Evolutionary conservation across 2,888 invertebrate species (phyloP).

Genomic region (Galerucella nymphaeae): DNA sequence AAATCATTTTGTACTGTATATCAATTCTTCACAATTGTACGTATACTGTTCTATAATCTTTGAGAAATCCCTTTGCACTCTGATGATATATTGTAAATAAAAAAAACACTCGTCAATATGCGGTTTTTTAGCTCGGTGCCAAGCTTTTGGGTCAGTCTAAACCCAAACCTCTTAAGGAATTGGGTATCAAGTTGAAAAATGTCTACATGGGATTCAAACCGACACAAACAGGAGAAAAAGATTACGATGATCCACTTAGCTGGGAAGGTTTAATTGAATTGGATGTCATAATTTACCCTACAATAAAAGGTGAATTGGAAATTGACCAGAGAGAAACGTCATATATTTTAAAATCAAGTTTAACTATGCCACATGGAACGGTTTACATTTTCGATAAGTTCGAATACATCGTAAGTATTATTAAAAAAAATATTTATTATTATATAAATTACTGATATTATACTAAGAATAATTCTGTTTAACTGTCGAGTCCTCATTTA

Average conservation of each 20-base stretch:
- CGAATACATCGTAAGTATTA: constrained; percentile 66
- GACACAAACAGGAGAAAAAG: constrained; percentile 53
- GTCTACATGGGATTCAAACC: constrained; percentile 56
- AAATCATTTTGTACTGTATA: too few relatives aligned
- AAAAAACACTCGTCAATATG: neutral
- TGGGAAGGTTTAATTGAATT: constrained; percentile 70
- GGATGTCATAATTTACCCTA: constrained; percentile 70
- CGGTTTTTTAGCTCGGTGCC: constrained; percentile 62
- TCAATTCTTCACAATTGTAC: too few relatives aligned
- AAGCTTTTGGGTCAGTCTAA: constrained; percentile 62
- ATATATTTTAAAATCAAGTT: constrained; percentile 65
- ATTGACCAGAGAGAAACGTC: constrained; percentile 71
- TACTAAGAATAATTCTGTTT: too few relatives aligned
- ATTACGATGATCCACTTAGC: constrained; percentile 66
- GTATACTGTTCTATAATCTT: neutral
- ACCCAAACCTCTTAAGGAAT: constrained; percentile 60
- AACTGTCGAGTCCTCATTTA: too few relatives aligned
- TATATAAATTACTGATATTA: too few relatives aligned
- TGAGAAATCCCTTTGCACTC: neutral
- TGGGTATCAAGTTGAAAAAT: constrained; percentile 59
- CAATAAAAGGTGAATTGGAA: constrained; percentile 69
- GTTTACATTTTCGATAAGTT: constrained; percentile 71
- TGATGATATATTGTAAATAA: neutral
- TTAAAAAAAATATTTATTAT: too few relatives aligned
- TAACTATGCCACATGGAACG: constrained; percentile 69